phyloP scores from a whole-genome alignment of 2,797 vertebrate species.

The Danio jaintianensis region DNA sequence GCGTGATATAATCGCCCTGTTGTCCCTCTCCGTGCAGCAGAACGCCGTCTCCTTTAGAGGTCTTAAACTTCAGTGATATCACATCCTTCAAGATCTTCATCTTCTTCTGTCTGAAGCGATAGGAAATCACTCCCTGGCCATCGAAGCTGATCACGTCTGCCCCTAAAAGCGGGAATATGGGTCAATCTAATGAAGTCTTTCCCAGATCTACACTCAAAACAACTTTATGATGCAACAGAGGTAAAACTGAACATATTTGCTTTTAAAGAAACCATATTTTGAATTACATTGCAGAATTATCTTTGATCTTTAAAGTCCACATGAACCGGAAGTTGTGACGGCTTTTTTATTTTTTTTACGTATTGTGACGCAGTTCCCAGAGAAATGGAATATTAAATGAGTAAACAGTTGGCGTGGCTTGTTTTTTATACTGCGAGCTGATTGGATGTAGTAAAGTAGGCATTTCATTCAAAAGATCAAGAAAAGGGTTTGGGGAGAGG shows the following conservation, averaged over 20 bases:
- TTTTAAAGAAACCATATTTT: slow-evolving; percentile 10
- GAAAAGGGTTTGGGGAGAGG: too few relatives aligned
- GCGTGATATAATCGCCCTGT: slow-evolving; percentile 93
- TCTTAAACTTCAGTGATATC: slow-evolving; percentile 92
- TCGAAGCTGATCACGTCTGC: slow-evolving; percentile 95
- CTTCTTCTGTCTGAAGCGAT: slow-evolving; percentile 94
- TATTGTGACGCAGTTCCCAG: too few relatives aligned
- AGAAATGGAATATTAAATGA: too few relatives aligned
- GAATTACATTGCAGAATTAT: not conserved
- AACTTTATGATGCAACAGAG: not conserved
- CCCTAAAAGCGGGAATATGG: slow-evolving; percentile 74
- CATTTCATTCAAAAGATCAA: too few relatives aligned
- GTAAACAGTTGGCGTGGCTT: too few relatives aligned
- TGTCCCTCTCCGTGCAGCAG: slow-evolving; percentile 94
- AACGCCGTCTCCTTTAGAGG: slow-evolving; percentile 88
- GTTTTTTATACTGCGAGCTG: too few relatives aligned
- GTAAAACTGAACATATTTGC: not conserved
- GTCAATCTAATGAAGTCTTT: not conserved
- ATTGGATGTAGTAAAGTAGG: too few relatives aligned
- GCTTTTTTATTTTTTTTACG: too few relatives aligned
- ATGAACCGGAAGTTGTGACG: too few relatives aligned
- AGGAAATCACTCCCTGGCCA: slow-evolving; percentile 88
- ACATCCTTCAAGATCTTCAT: slow-evolving; percentile 92
- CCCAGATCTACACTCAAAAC: not conserved
- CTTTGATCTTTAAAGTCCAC: slow-evolving; percentile 9